Evolutionary conservation across 1,140 invertebrate species (phyloP).

Genomic region (Drosophila fuyamai): DNA sequence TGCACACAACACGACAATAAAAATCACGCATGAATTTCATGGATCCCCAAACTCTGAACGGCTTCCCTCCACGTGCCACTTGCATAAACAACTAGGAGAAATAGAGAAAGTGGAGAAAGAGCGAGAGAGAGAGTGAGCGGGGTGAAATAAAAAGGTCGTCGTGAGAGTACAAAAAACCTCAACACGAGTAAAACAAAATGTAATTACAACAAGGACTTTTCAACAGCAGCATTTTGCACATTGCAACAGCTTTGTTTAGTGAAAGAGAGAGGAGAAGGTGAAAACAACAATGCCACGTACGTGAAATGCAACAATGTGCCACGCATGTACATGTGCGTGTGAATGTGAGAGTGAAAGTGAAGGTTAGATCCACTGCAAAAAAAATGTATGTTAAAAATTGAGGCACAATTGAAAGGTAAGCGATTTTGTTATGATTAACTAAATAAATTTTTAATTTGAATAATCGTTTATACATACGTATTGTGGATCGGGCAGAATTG

Average conservation of each 20-base stretch:
- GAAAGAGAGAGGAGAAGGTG: constrained; percentile 7
- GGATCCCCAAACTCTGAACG: constrained; percentile 55
- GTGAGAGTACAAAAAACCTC: constrained; percentile 73
- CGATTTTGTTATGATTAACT: no score
- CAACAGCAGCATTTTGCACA: constrained; percentile 60
- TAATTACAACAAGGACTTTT: constrained; percentile 81
- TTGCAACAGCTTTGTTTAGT: constrained; percentile 60
- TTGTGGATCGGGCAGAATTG: no score
- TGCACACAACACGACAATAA: constrained; percentile 78
- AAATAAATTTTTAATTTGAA: no score
- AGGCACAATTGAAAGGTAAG: no score
- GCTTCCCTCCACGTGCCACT: constrained; percentile 47
- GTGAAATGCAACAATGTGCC: constrained; percentile 78
- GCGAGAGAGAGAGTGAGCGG: constrained; percentile 14
- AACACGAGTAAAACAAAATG: constrained; percentile 83
- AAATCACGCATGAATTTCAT: constrained; percentile 82
- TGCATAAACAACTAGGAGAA: constrained; percentile 65
- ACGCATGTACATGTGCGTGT: constrained; percentile 26
- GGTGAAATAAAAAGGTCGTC: constrained; percentile 59
- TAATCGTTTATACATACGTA: no score
- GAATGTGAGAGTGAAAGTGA: constrained; percentile 68
- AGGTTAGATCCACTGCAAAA: constrained; percentile 53
- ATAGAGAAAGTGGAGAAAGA: constrained; percentile 11
- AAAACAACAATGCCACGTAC: constrained; percentile 56
- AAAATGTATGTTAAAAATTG: background rate